Percentiles rank a stretch among this genome's conserved stretches.
These are phyloP conservation scores for Aleadryas rufinucha DNA, from an alignment of 2,113 vertebrate species.

Conservation along the genomic window DNA sequence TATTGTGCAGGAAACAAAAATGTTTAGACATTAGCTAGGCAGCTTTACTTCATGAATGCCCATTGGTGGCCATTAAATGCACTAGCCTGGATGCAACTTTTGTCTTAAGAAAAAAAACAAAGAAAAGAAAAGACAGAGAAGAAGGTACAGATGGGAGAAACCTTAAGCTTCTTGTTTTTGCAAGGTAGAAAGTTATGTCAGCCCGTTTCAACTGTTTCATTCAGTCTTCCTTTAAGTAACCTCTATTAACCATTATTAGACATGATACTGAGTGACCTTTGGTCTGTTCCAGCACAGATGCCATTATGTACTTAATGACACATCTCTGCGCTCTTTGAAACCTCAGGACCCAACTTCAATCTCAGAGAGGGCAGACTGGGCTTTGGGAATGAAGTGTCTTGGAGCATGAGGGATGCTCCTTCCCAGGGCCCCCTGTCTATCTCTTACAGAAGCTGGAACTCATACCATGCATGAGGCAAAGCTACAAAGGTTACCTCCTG, in stretches of 20 bases:
- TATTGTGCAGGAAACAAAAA: not conserved
- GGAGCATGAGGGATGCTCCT: not conserved
- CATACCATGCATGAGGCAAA: not conserved
- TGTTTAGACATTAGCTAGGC: not conserved
- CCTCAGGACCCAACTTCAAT: not conserved
- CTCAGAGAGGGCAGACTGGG: not conserved
- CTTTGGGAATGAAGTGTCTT: not conserved
- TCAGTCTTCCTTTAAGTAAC: not conserved
- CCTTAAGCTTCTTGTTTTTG: not conserved
- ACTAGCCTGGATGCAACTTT: not conserved
- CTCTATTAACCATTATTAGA: not conserved
- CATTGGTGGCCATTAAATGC: not conserved
- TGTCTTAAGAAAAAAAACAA: not conserved
- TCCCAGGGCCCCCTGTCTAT: not conserved
- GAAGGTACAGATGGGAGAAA: rapidly evolving
- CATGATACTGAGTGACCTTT: not conserved
- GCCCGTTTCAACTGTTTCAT: not conserved
- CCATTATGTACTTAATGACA: not conserved
- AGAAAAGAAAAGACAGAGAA: not conserved
- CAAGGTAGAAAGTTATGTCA: not conserved
- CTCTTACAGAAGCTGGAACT: not conserved
- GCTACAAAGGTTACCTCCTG: not conserved
- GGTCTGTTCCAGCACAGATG: not conserved
- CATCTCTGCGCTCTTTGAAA: not conserved
- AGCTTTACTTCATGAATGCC: not conserved